These are phyloP conservation scores for Corvus cornix DNA, from an alignment of 2,113 vertebrate genomes.

Conservation along the genomic window DNA sequence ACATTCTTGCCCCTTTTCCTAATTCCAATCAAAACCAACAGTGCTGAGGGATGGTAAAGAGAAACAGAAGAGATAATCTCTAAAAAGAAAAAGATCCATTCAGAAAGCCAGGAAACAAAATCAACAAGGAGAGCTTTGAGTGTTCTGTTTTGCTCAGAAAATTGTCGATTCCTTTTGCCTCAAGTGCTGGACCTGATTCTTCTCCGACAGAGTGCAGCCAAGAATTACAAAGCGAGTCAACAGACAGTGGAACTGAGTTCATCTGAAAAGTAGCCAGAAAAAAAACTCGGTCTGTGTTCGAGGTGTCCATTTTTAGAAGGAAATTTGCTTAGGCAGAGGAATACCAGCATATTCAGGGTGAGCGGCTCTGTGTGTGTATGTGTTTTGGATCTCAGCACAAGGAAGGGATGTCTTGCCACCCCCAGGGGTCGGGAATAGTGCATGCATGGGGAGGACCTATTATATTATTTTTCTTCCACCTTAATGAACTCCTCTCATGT, in stretches of 20 bases:
- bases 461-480: conserved; percentile 75
- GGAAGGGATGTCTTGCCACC: conserved; percentile 51
- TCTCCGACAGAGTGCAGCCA: conserved; percentile 50
- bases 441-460: conserved; percentile 68
- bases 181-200: conserved; percentile 36
- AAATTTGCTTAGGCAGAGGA: conserved; percentile 47
- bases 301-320: conserved; percentile 51
- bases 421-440: conserved; percentile 69
- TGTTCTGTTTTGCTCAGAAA: neutral
- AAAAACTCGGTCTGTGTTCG: neutral
- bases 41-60: neutral
- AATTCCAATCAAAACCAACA: neutral
- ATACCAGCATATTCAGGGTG: conserved; percentile 31
- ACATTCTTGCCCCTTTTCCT: neutral
- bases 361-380: conserved; percentile 25
- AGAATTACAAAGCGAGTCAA: conserved; percentile 51
- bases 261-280: conserved; percentile 36
- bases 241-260: conserved; percentile 45
- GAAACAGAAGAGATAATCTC: neutral
- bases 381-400: conserved; percentile 51
- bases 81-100: neutral
- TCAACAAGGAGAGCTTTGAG: conserved; percentile 22
- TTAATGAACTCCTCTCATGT: conserved; percentile 80
- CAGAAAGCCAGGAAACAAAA: conserved; percentile 12
- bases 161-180: neutral